These are phyloP conservation scores for Nymphalis urticae DNA, from an alignment of 2,888 invertebrate genomes.

Conservation along the genomic window DNA sequence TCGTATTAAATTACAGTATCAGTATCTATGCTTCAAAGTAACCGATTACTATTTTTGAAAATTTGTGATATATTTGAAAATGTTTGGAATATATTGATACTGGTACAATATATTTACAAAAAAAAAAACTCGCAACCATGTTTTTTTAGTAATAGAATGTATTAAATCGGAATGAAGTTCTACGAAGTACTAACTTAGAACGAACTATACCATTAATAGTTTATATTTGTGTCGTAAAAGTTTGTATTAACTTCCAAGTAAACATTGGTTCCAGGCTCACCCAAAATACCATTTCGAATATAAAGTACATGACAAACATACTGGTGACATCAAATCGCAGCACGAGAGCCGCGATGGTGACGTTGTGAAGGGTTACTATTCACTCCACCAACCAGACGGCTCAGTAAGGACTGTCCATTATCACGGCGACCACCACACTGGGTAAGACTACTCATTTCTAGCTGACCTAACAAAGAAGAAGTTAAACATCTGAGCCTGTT, in stretches of 20 bases:
- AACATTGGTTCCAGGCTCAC: slow-evolving; percentile 45
- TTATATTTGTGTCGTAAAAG: background rate
- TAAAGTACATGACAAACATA: slow-evolving; percentile 52
- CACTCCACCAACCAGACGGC: slow-evolving; percentile 49
- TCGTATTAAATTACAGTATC: too few relatives aligned
- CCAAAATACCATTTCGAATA: slow-evolving; percentile 58
- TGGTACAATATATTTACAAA: too few relatives aligned
- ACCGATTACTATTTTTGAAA: too few relatives aligned
- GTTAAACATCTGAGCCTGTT: background rate
- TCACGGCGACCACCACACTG: slow-evolving; percentile 51
- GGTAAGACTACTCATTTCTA: slow-evolving; percentile 44
- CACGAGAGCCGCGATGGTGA: slow-evolving; percentile 52
- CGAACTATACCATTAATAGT: background rate
- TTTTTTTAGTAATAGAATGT: too few relatives aligned
- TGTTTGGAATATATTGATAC: too few relatives aligned
- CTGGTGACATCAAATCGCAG: slow-evolving; percentile 52
- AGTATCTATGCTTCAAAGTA: too few relatives aligned
- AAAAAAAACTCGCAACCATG: too few relatives aligned
- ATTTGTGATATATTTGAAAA: too few relatives aligned
- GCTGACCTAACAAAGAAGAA: background rate
- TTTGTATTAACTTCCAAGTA: background rate
- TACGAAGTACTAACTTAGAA: too few relatives aligned
- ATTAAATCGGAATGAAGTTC: too few relatives aligned
- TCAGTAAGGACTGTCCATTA: slow-evolving; percentile 49
- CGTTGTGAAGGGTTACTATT: slow-evolving; percentile 49